Percentiles rank a stretch among this genome's conserved stretches.
Conservation (phyloP, 2,888 invertebrate genomes). For the Standfussiana lucernea region DNA sequence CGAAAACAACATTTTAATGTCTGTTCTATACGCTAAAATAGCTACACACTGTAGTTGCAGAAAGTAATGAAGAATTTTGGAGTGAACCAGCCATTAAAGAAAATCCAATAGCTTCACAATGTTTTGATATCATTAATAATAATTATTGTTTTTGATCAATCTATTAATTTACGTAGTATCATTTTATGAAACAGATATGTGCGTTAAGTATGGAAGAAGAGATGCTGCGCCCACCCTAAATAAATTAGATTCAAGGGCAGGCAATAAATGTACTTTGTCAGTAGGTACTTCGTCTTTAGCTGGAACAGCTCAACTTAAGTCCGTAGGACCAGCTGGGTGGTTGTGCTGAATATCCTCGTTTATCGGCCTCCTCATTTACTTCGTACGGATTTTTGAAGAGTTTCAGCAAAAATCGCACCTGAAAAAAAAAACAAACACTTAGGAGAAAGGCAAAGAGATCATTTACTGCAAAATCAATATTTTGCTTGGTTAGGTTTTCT, state of each 20-base stretch:
- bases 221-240: neutral
- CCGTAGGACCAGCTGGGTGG: conserved; percentile 90
- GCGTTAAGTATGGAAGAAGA: neutral
- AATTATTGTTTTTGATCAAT: neutral
- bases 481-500: neutral
- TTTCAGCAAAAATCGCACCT: conserved; percentile 89
- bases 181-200: conserved; percentile 4
- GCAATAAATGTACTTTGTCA: neutral
- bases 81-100: neutral
- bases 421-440: conserved; percentile 41
- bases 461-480: too few species aligned
- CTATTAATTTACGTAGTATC: neutral
- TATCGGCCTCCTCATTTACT: conserved; percentile 87
- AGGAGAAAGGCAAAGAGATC: neutral
- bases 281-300: conserved; percentile 76
- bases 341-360: conserved; percentile 85
- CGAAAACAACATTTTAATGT: neutral
- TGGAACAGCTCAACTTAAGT: conserved; percentile 90
- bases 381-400: conserved; percentile 90
- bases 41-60: neutral
- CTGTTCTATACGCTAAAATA: neutral
- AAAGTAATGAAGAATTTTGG: too few species aligned
- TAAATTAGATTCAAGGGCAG: neutral
- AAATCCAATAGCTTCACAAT: neutral
- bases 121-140: neutral